Base-by-base conservation (phyloP, 2,113 vertebrate species). In the Tretioscincus oriximinensis region DNA sequence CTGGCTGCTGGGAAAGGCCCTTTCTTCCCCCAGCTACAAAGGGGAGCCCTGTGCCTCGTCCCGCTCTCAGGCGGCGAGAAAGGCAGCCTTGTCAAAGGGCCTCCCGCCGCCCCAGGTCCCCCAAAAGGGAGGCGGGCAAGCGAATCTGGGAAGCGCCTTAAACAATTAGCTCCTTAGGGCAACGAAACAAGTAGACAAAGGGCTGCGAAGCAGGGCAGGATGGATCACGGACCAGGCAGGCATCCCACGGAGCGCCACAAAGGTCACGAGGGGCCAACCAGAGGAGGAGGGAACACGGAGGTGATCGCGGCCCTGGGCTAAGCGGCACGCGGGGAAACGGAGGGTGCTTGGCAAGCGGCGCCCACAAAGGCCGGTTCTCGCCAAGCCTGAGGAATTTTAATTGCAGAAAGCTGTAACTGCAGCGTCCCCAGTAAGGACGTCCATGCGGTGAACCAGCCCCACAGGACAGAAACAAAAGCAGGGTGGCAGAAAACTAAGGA, bases 21-120 rank as follows among this genome's bases (percentile, higher is more conserved):
- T 95, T 94, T 94, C 92, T 94, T 91, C 86, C 90, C 91, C 90
- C 90, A 88, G 89, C 90, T 92, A 93, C 92, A 94, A 96, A 95
- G 94, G 93, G 90, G 93, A 93, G 91, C 7, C 87, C 92, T 88
- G 92, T 93, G 92, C 93, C 90, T 93, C 90, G 86, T 90, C 91
- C 92, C 85, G 84, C 93, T 92, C 93, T 93, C 94, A 94, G 90
- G 92, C 81, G 61, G 91, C 88, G 91, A 95, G 95, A 95, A 95
- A 95, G 94, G 94, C 91, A 91, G 89, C 88, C 88, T 92, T 92
- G 92, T 92, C 94, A 92, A 90, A 87, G 91, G 88, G 88, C 49
- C 87, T 91, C 91, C 90, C 89, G 81, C 88, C 68, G 78, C 84
- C 84, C 74, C 28, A 82, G 84, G 80, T 88, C 85, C 89, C n/a